A percentile compares a stretch with the other conserved stretches of the same genome.
phyloP scores from a whole-genome alignment of 2,113 vertebrate genomes.

The Physeter macrocephalus region DNA sequence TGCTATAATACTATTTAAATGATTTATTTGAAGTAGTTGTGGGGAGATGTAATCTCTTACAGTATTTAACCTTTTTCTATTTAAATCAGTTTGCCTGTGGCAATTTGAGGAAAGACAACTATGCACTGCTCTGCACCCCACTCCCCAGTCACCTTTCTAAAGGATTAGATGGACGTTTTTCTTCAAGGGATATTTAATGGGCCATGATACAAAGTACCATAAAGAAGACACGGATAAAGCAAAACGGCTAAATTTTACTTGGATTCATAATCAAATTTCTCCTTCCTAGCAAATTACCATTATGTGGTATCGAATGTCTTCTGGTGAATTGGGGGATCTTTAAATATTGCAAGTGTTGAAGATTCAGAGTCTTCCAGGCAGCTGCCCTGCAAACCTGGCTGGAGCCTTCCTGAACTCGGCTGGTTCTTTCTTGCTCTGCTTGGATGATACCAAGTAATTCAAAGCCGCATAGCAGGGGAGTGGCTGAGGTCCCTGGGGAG shows the following conservation, averaged over 20 bases:
- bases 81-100: not conserved
- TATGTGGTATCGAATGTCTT: not conserved
- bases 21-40: not conserved
- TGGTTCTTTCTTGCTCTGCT: not conserved
- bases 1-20: constrained; percentile 5
- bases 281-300: not conserved
- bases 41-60: not conserved
- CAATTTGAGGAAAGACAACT: not conserved
- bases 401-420: not conserved
- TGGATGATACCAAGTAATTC: constrained; percentile 54
- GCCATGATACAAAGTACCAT: not conserved
- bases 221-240: not conserved
- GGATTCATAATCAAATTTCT: not conserved
- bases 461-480: not conserved
- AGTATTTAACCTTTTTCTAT: not conserved
- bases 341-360: not conserved
- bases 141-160: not conserved
- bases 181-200: not conserved
- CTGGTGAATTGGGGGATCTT: not conserved
- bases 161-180: not conserved
- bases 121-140: not conserved
- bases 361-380: not conserved
- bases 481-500: not conserved
- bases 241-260: constrained; percentile 7
- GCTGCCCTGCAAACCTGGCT: not conserved